phyloP scores from a whole-genome alignment of 2,113 vertebrate species.

The Prunella himalayana region DNA sequence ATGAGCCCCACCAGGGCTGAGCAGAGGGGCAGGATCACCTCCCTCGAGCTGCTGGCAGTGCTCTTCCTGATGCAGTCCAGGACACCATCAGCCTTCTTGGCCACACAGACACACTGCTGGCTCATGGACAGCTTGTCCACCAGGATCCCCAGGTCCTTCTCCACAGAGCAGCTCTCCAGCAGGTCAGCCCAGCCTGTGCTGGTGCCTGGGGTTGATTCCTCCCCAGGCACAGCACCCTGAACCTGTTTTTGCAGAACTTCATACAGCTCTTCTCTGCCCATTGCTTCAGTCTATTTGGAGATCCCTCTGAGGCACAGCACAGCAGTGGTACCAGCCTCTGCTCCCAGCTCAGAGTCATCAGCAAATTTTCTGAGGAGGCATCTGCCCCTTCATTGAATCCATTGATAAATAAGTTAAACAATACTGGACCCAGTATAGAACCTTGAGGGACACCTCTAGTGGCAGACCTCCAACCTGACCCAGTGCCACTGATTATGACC shows the following conservation, averaged over 20 bases:
- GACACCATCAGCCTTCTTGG: rapidly evolving
- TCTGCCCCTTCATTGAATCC: not conserved
- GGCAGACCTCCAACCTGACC: not conserved
- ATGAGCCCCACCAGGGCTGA: not conserved
- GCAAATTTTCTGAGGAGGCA: not conserved
- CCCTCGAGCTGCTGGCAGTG: not conserved
- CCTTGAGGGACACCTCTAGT: too few species aligned
- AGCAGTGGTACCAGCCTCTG: not conserved
- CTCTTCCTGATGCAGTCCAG: not conserved
- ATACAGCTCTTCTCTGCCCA: too few species aligned
- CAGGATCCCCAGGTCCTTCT: not conserved
- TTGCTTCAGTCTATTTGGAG: not conserved
- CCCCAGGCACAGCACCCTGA: rapidly evolving
- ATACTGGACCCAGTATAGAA: rapidly evolving
- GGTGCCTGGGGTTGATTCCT: rapidly evolving
- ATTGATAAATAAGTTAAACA: not conserved
- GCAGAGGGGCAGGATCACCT: not conserved
- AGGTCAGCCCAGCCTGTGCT: not conserved
- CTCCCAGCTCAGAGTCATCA: not conserved
- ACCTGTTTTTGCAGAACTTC: not conserved
- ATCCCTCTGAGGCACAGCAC: not conserved
- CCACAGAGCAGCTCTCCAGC: not conserved
- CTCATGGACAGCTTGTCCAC: not conserved
- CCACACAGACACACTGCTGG: not conserved
- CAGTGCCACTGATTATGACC: not conserved